Conservation (phyloP, 2,888 invertebrate genomes). For the Megaustenia siamemsis region DNA sequence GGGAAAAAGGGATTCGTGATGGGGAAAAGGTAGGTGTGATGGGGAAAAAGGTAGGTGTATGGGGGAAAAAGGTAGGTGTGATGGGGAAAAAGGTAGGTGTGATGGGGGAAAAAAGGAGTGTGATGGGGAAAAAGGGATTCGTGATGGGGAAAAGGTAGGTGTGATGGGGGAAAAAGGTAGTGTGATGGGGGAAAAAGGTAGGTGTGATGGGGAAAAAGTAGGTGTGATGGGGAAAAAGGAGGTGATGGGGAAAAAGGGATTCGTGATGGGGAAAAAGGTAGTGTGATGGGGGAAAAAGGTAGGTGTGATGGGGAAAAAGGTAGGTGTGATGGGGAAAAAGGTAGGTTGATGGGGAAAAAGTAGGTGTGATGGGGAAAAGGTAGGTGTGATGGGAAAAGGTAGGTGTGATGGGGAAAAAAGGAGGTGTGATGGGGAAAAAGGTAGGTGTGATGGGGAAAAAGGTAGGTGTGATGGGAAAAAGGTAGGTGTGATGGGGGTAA, state of each 20-base stretch:
- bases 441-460: neutral
- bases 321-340: neutral
- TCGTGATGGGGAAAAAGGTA: neutral
- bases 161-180: neutral
- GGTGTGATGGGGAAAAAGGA: neutral
- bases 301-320: neutral
- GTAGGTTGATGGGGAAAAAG: neutral
- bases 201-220: neutral
- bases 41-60: neutral
- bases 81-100: neutral
- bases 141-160: neutral
- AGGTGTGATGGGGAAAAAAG: neutral
- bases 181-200: no score
- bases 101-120: neutral
- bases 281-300: neutral
- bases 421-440: neutral
- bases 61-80: neutral
- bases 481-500: no score
- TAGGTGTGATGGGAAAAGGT: neutral
- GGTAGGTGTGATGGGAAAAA: no score
- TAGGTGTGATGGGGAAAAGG: neutral
- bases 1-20: neutral
- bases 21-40: neutral
- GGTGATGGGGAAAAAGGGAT: neutral
- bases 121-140: neutral